Evolutionary conservation across 2,113 vertebrate species (phyloP).

Genomic region (Ardeotis arabs): DNA sequence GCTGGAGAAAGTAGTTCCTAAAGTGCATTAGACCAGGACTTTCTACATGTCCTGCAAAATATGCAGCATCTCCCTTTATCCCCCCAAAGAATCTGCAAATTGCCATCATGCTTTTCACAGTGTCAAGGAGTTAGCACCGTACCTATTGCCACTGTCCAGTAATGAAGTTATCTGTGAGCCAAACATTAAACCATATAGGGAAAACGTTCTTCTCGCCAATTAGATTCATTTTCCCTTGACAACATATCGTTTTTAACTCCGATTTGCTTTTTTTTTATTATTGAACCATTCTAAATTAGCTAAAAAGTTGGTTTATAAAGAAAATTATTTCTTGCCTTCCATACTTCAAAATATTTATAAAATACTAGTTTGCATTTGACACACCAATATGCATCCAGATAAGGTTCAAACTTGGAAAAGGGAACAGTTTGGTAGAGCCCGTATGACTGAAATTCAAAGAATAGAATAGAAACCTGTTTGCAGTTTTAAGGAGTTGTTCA

Average conservation of each 20-base stretch:
- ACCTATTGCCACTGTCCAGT: not conserved
- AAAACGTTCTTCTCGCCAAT: not conserved
- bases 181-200: not conserved
- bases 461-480: not conserved
- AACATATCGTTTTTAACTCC: not conserved
- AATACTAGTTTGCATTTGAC: not conserved
- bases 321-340: not conserved
- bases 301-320: not conserved
- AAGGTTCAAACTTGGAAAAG: not conserved
- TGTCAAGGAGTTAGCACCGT: not conserved
- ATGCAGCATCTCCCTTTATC: not conserved
- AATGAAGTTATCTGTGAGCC: not conserved
- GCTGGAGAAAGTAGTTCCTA: not conserved
- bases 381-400: not conserved
- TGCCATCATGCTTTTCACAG: not conserved
- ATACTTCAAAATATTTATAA: conserved; percentile 6
- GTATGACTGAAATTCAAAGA: not conserved
- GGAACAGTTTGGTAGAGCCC: not conserved
- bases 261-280: not conserved
- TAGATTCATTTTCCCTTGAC: not conserved
- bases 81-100: not conserved
- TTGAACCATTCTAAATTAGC: not conserved
- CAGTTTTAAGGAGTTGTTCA: not conserved
- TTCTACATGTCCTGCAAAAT: not conserved
- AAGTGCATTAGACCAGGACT: not conserved